A percentile compares a stretch with the other conserved stretches of the same genome.
Conservation (phyloP, 2,797 vertebrate species). For the Cryptoblepharus egeriae region DNA sequence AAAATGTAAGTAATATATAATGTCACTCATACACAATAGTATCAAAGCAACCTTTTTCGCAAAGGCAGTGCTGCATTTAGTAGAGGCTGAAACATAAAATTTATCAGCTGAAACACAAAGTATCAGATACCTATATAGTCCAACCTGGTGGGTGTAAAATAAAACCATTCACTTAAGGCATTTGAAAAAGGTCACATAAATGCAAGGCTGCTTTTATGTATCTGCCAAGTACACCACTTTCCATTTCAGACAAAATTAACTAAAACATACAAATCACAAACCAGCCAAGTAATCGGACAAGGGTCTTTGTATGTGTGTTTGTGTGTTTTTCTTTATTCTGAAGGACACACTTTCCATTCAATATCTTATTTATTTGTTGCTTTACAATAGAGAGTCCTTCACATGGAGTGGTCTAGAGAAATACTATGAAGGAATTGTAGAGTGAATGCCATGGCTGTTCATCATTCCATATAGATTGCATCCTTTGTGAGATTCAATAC, state of each 20-base stretch:
- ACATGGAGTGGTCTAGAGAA: not conserved
- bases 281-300: not conserved
- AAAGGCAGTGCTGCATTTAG: not conserved
- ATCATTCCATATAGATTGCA: not conserved
- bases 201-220: not conserved
- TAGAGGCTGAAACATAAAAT: not conserved
- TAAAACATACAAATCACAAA: not conserved
- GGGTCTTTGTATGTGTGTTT: not conserved
- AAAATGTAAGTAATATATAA: not conserved
- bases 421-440: not conserved
- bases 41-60: not conserved
- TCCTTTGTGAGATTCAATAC: not conserved
- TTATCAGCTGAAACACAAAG: constrained; percentile 5
- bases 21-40: not conserved
- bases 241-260: constrained; percentile 9
- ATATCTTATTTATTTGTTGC: not conserved
- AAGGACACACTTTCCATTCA: constrained; percentile 25
- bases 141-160: constrained; percentile 8
- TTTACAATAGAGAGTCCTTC: not conserved
- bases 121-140: not conserved
- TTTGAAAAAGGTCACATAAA: not conserved
- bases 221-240: not conserved
- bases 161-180: not conserved
- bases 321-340: not conserved
- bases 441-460: not conserved